A percentile compares a stretch with the other conserved stretches of the same genome.
phyloP scores from a whole-genome alignment of 2,888 invertebrate species.

The Yponomeuta plumbellus region DNA sequence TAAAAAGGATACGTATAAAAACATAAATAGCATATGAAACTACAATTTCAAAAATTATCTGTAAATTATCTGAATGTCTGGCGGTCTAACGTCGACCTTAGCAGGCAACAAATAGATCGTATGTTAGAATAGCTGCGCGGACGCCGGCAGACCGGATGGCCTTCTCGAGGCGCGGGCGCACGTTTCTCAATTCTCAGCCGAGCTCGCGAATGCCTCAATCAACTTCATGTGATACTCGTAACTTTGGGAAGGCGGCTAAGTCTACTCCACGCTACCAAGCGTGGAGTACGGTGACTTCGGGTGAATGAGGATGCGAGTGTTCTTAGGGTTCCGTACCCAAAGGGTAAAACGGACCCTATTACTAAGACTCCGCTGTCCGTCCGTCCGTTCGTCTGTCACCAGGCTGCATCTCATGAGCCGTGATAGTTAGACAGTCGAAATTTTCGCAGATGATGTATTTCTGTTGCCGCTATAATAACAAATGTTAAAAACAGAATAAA shows the following conservation, averaged over 20 bases:
- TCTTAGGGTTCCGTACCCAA: too few relatives aligned
- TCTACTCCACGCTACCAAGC: background rate
- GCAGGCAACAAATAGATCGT: constrained; percentile 11
- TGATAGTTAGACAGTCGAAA: too few relatives aligned
- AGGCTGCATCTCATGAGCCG: too few relatives aligned
- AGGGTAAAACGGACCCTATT: too few relatives aligned
- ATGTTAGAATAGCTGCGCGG: constrained; percentile 21
- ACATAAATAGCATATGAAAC: background rate
- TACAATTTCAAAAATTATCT: background rate
- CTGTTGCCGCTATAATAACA: too few relatives aligned
- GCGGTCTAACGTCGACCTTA: background rate
- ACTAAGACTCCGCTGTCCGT: too few relatives aligned
- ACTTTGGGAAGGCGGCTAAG: constrained; percentile 11
- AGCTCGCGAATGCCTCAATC: background rate
- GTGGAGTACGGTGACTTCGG: too few relatives aligned
- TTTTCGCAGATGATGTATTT: too few relatives aligned
- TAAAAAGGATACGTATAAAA: constrained; percentile 1
- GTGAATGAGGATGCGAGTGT: too few relatives aligned
- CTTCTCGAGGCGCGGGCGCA: constrained; percentile 14
- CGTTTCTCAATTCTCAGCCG: constrained; percentile 12
- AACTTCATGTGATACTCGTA: constrained; percentile 3
- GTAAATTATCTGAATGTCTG: background rate
- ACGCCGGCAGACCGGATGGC: constrained; percentile 26
- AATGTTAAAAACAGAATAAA: too few relatives aligned
- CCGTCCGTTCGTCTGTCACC: too few relatives aligned